These are phyloP conservation scores for Barbus barbus DNA, from an alignment of 2,113 vertebrate genomes.

Conservation along the genomic window DNA sequence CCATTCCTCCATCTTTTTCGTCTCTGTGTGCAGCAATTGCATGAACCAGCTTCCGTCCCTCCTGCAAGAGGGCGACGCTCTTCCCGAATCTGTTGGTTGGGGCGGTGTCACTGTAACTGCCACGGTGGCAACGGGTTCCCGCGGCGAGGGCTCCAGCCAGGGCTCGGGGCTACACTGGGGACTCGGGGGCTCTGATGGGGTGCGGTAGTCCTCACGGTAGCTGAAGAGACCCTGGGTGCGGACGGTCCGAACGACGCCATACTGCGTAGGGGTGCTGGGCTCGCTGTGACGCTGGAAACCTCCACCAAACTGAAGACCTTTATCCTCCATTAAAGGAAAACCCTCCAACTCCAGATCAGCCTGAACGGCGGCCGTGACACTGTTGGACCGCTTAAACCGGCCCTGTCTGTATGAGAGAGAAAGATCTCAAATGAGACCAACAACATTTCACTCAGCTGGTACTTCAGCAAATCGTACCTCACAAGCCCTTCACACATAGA, in stretches of 20 bases:
- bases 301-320: conserved; percentile 93
- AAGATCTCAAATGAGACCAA: conserved; percentile 10
- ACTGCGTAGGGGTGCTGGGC: conserved; percentile 96
- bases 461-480: neutral
- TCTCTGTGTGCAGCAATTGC: conserved; percentile 93
- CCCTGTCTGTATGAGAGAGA: conserved; percentile 78
- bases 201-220: conserved; percentile 95
- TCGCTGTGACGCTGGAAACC: conserved; percentile 96
- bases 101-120: conserved; percentile 62
- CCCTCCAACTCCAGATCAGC: conserved; percentile 96
- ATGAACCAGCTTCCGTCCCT: conserved; percentile 95
- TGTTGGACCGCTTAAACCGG: conserved; percentile 97
- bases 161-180: conserved; percentile 84
- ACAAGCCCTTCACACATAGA: neutral
- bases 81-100: conserved; percentile 81
- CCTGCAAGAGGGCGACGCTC: conserved; percentile 87
- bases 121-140: conserved; percentile 69
- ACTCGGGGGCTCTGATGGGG: conserved; percentile 84
- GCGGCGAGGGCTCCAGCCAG: conserved; percentile 83
- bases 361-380: conserved; percentile 93
- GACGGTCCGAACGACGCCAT: conserved; percentile 92
- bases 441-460: conserved; percentile 20
- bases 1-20: conserved; percentile 96
- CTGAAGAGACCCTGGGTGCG: conserved; percentile 97
- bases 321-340: conserved; percentile 94